Evolutionary conservation across 1,140 invertebrate species (phyloP), one percentile per base, ranked within the genome.

Genomic region (Tachypleus tridentatus): DNA sequence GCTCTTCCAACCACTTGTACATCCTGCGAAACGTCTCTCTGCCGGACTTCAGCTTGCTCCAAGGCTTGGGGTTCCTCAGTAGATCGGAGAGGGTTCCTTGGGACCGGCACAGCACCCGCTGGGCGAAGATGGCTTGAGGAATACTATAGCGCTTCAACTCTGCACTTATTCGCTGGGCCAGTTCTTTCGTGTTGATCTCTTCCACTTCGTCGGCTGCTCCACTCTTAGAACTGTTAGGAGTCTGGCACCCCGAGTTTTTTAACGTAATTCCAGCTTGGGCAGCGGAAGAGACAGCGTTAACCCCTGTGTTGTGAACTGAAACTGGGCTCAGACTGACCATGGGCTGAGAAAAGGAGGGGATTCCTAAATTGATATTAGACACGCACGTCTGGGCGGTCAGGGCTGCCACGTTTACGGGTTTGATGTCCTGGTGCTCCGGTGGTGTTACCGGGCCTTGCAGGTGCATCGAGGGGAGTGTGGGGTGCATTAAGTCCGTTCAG

Each of bases 1-100:
- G 97, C 81, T 99, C 97, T 78, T 99, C 94, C 49, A 99, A 85
- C 97, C 97, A 99, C 80, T 99, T 99, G 86, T 93, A 97, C 97
- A 99, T 99, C 70, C 97, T 79, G 64, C 97, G 84, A 79, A 99
- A 99, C 29, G 97, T 99, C 81, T 99, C 97, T 49, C 97, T 81
- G 11, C 97, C 97, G 49, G 94, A 98, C 80, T 99, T 99, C 66
- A 99, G 84, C 79, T 99, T 99, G 66, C 94, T 97, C 97, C 97
- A 99, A 11, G 97, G 97, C 79, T 99, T 99, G 3, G 97, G 97
- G 76, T 99, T 99, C 65, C 97, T 81, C 56, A 99, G 80, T 51
- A 99, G 80, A 79, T 99, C 97, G 64, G 92, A 97, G 8, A 99
- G 84, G 7, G 97, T 99, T 50, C 97, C 97, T 79, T 99, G 97